Evolutionary conservation across 2,113 vertebrate genomes (phyloP).

Genomic region (Psephotus haematonotus): DNA sequence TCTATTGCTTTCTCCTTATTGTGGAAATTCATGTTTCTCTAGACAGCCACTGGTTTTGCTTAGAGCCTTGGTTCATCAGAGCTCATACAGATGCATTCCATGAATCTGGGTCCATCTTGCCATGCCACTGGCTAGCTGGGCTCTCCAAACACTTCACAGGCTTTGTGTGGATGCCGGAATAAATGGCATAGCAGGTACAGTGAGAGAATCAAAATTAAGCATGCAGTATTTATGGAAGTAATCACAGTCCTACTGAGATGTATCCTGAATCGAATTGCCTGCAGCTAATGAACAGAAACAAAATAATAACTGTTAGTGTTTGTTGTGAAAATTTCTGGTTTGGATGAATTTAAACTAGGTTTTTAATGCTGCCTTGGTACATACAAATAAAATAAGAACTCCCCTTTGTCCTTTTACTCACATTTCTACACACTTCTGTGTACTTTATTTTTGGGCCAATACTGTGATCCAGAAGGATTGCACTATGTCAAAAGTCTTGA

Average conservation of each 20-base stretch:
- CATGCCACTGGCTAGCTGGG: background rate
- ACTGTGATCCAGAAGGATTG: background rate
- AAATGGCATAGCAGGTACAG: background rate
- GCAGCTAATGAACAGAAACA: background rate
- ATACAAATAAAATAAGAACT: background rate
- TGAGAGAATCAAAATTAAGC: background rate
- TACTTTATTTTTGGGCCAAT: background rate
- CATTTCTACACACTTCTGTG: background rate
- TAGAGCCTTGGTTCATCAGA: background rate
- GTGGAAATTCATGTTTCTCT: background rate
- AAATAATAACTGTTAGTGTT: background rate
- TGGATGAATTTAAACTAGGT: background rate
- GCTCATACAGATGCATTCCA: background rate
- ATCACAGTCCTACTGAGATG: background rate
- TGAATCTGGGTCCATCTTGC: background rate
- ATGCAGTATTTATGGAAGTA: conserved; percentile 1
- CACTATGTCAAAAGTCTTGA: background rate
- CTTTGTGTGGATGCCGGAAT: background rate
- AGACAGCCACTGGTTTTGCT: background rate
- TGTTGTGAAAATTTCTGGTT: background rate
- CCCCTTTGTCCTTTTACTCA: background rate
- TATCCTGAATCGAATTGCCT: background rate
- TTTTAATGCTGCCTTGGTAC: background rate
- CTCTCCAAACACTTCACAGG: fast-evolving
- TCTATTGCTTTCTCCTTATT: background rate